Percentiles rank a stretch among this genome's conserved stretches.
phyloP scores from a whole-genome alignment of 1,140 invertebrate genomes.

The Parapsyche elsis region DNA sequence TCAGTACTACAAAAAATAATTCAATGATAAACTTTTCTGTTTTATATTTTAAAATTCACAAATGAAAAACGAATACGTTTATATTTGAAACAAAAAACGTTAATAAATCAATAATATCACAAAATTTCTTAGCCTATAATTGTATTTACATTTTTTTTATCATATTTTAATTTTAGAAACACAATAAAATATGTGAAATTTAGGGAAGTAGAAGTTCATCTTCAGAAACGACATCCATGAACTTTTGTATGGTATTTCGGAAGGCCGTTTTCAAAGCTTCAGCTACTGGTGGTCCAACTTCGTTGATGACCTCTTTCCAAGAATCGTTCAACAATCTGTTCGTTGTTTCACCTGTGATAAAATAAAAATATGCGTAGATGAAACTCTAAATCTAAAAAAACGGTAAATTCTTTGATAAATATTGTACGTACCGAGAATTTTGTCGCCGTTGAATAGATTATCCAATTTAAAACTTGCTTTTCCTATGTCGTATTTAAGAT shows the following conservation, averaged over 20 bases:
- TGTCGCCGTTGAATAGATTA: constrained; percentile 59
- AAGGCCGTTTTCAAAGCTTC: constrained; percentile 62
- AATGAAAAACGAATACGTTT: too few relatives aligned
- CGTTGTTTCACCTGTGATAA: constrained; percentile 48
- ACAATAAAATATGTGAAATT: constrained; percentile 1
- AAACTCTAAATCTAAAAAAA: too few relatives aligned
- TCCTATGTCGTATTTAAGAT: constrained; percentile 53
- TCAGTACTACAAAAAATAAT: too few relatives aligned
- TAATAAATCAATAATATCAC: constrained; percentile 3
- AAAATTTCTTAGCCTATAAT: background rate
- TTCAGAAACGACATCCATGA: constrained; percentile 62
- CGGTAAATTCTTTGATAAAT: background rate
- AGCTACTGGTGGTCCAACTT: constrained; percentile 58
- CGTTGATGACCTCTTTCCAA: constrained; percentile 47
- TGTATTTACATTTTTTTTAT: background rate
- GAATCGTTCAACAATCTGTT: constrained; percentile 52
- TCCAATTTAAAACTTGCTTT: constrained; percentile 57
- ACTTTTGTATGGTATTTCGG: constrained; percentile 60
- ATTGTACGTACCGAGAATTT: constrained; percentile 56
- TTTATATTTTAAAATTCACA: too few relatives aligned
- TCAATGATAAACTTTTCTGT: too few relatives aligned
- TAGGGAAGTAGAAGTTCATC: constrained; percentile 55
- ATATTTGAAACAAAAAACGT: too few relatives aligned
- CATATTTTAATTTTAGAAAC: background rate
- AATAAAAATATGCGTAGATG: background rate